phyloP scores from a whole-genome alignment of 92 coral and sea anemone species.

The Diadumene lineata region DNA sequence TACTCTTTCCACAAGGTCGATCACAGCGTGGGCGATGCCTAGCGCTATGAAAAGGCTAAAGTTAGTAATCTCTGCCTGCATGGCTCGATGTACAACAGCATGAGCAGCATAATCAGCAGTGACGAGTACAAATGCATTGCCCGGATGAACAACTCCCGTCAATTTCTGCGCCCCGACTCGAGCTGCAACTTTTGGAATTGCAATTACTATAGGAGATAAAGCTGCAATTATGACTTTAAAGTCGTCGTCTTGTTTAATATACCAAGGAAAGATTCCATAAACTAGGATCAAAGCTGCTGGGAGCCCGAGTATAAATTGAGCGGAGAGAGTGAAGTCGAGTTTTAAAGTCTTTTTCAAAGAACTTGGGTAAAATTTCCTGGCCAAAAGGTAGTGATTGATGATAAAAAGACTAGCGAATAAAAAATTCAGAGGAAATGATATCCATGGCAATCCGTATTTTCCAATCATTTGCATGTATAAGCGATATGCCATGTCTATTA shows the following conservation, averaged over 20 bases:
- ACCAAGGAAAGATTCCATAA: slow-evolving; percentile 55
- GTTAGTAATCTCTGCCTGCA: slow-evolving; percentile 72
- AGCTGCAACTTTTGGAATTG: slow-evolving; percentile 47
- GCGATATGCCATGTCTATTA: slow-evolving; percentile 52
- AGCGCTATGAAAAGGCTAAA: slow-evolving; percentile 55
- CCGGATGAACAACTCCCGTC: slow-evolving; percentile 58
- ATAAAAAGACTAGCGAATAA: slow-evolving; percentile 37
- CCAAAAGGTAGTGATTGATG: slow-evolving; percentile 48
- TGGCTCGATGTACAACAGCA: slow-evolving; percentile 55
- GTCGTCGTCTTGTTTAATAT: slow-evolving; percentile 24
- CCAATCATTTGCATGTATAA: slow-evolving; percentile 57
- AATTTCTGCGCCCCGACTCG: slow-evolving; percentile 51
- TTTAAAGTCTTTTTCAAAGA: slow-evolving; percentile 23
- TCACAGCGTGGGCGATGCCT: slow-evolving; percentile 34
- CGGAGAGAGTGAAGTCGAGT: slow-evolving; percentile 35
- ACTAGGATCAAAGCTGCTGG: slow-evolving; percentile 45
- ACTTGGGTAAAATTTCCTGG: slow-evolving; percentile 18
- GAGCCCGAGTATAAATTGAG: slow-evolving; percentile 59
- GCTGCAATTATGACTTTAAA: slow-evolving; percentile 38
- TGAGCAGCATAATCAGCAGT: slow-evolving; percentile 35
- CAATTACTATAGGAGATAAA: slow-evolving; percentile 40
- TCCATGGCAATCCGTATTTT: slow-evolving; percentile 51
- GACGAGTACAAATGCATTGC: slow-evolving; percentile 42
- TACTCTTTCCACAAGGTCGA: slow-evolving; percentile 53
- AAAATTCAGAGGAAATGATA: slow-evolving; percentile 61